Conservation (phyloP, 1,140 invertebrate species). For the Prorops nasuta region DNA sequence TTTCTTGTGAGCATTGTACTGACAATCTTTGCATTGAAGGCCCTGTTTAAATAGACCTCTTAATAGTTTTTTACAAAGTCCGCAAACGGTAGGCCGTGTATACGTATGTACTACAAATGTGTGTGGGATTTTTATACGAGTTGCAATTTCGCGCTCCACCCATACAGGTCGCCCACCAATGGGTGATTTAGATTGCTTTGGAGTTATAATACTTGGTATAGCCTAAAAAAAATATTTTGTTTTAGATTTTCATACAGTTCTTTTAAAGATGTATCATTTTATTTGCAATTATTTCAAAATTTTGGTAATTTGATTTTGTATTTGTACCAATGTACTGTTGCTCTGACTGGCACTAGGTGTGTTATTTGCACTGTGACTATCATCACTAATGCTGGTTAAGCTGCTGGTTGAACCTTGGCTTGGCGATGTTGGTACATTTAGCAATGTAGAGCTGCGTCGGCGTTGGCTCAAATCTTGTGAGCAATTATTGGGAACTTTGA, state of each 20-base stretch:
- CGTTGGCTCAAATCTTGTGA: conserved; percentile 58
- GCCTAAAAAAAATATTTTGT: conserved; percentile 24
- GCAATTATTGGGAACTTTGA: conserved; percentile 98
- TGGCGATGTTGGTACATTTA: conserved; percentile 68
- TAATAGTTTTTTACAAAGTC: conserved; percentile 92
- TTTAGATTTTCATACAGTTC: neutral
- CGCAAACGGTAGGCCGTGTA: conserved; percentile 93
- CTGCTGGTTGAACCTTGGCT: conserved; percentile 61
- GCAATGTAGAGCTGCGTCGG: conserved; percentile 59
- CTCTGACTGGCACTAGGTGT: conserved; percentile 49
- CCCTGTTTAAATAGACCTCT: conserved; percentile 96
- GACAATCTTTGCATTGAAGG: conserved; percentile 96
- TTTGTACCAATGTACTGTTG: conserved; percentile 48
- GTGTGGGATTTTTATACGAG: conserved; percentile 83
- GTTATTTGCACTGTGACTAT: conserved; percentile 50
- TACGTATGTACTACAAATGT: conserved; percentile 91
- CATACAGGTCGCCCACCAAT: conserved; percentile 72
- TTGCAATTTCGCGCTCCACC: conserved; percentile 72
- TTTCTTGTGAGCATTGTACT: conserved; percentile 97
- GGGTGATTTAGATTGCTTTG: conserved; percentile 65
- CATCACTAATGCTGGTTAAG: conserved; percentile 51
- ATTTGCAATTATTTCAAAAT: neutral
- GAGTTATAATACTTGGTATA: conserved; percentile 44
- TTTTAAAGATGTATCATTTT: neutral
- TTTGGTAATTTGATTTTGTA: neutral